A percentile compares a stretch with the other conserved stretches of the same genome.
Evolutionary conservation across 2,888 invertebrate species (phyloP).

Genomic region (Drosophila macrospina): DNA sequence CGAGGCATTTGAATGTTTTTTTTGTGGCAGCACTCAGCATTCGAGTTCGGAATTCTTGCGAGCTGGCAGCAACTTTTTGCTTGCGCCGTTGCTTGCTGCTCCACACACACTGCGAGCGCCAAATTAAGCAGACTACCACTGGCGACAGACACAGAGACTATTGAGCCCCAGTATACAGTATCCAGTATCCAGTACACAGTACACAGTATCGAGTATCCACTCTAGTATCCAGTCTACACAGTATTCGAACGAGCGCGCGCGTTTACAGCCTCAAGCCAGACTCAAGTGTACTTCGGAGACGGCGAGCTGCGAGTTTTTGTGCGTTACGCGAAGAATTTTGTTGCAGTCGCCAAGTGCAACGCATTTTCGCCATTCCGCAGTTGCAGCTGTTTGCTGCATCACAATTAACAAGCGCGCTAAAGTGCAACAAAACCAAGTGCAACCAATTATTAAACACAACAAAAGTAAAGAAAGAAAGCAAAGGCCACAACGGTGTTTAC

Average conservation of each 20-base stretch:
- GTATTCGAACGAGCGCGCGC: constrained; percentile 44
- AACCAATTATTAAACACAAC: constrained; percentile 33
- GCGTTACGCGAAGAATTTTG: constrained; percentile 70
- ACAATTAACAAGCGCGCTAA: constrained; percentile 66
- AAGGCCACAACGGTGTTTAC: constrained; percentile 17
- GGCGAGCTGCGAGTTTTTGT: constrained; percentile 37
- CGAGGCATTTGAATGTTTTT: constrained; percentile 85
- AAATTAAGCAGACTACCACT: constrained; percentile 44
- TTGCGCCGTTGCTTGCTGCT: constrained; percentile 53
- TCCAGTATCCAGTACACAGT: constrained; percentile 23
- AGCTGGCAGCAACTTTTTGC: constrained; percentile 85
- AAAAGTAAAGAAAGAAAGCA: constrained; percentile 24
- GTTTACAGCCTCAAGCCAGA: constrained; percentile 37
- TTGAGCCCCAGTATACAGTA: constrained; percentile 22
- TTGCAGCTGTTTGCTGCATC: constrained; percentile 72
- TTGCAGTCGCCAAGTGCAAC: constrained; percentile 75
- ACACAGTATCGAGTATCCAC: constrained; percentile 24
- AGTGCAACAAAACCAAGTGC: constrained; percentile 44
- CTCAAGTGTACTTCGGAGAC: constrained; percentile 54
- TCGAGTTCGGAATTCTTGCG: constrained; percentile 85
- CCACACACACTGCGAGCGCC: constrained; percentile 48
- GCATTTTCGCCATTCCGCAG: constrained; percentile 74
- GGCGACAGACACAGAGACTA: constrained; percentile 30
- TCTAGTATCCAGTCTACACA: constrained; percentile 23
- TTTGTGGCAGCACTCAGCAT: constrained; percentile 84